Conservation (phyloP, 2,888 invertebrate species). For the Drosophila acutilabella region DNA sequence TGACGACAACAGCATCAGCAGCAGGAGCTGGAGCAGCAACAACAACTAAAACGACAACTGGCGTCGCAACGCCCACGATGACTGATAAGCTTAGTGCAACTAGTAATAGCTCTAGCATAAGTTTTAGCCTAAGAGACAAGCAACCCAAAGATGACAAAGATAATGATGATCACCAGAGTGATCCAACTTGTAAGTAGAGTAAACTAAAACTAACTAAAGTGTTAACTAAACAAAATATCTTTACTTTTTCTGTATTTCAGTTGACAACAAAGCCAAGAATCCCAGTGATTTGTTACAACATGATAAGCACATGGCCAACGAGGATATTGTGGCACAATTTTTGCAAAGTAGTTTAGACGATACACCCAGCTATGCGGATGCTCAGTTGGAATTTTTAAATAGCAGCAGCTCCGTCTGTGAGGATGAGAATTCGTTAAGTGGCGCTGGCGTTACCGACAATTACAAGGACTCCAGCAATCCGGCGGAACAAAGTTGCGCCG, state of each 20-base stretch:
- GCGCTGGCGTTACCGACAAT: background rate
- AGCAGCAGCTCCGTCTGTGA: constrained; percentile 81
- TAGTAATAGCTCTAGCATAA: constrained; percentile 77
- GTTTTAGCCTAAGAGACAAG: constrained; percentile 74
- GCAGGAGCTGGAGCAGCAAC: constrained; percentile 8
- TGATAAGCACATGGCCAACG: constrained; percentile 62
- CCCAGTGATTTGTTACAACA: background rate
- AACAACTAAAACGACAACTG: constrained; percentile 51
- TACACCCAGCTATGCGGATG: constrained; percentile 43
- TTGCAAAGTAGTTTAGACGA: constrained; percentile 47
- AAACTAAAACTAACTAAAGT: no score
- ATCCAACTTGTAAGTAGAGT: constrained; percentile 31
- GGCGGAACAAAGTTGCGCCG: constrained; percentile 12
- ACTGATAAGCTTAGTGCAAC: constrained; percentile 82
- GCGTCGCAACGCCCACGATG: constrained; percentile 56
- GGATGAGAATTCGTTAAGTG: constrained; percentile 62
- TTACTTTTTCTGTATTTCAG: constrained; percentile 18
- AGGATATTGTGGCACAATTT: constrained; percentile 76
- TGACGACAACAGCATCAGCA: constrained; percentile 51
- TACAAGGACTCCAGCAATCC: background rate
- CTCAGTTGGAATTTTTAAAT: constrained; percentile 79
- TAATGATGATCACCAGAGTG: constrained; percentile 5
- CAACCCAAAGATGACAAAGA: constrained; percentile 53
- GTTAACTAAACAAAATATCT: background rate
- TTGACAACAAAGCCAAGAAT: constrained; percentile 20